Base-by-base conservation (phyloP, 2,113 vertebrate genomes). In the Crotalus horridus region DNA sequence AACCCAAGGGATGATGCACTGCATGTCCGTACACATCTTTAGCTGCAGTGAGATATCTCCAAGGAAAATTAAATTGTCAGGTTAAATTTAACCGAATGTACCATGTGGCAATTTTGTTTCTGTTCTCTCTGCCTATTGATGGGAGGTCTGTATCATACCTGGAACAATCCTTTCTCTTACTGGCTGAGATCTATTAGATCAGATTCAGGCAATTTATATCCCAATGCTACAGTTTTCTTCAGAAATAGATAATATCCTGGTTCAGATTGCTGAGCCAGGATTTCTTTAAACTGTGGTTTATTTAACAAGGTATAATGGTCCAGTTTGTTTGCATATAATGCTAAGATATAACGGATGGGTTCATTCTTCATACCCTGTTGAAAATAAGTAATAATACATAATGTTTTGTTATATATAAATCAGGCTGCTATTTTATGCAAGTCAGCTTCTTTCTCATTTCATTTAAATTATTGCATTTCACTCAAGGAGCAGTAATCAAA, bases 401-500 rank as follows among this genome's bases (percentile, higher is more conserved):
- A 39, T 43, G 74, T 81, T 81, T 81, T 81, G 33, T 81, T 81
- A 81, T 20, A 1, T 81, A 21, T 8, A 81, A 81, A 81, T 21
- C 33, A 39, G 61, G 12, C 46, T 17, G 46, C 51, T 92, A 43
- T 89, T 87, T 86, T 92, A 55, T 92, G 29, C 39, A 9, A 21
- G 48, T 11, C 29, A 43, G 8, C 21, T 24, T 15, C 21, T 24
- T 15, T 89, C 33, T 43, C 3, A 43, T 3, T 81, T 33, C 26
- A 56, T 26, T 46, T 26, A 92, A 74, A 92, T 92, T 33, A 89
- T 3, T 48, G 29, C 8, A 6, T 96, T 39, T 87, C 91, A 56
- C 88, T 87, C 53, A 85, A 91, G 59, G 93, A 90, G 91, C 89
- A 95, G 92, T n/a, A 13, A 93, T 96, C 95, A 89, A 95, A 96